Percentiles rank a stretch among this genome's conserved stretches.
Conservation (phyloP, 1,140 invertebrate genomes). For the Musca vetustissima region DNA sequence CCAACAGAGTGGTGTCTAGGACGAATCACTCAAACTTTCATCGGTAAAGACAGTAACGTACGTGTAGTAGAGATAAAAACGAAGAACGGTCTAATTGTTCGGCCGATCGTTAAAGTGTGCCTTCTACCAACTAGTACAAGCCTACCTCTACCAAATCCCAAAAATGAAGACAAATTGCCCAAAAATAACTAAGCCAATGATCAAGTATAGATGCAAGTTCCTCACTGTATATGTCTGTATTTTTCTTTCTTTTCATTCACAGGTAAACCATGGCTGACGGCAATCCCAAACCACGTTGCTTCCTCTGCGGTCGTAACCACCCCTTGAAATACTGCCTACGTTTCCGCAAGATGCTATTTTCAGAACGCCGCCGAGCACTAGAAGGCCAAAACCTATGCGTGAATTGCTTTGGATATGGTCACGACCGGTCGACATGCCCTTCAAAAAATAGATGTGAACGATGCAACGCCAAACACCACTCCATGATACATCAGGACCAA, state of each 20-base stretch:
- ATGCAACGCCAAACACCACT: too few species aligned
- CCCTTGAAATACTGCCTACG: neutral
- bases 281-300: neutral
- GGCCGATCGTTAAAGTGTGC: constrained; percentile 10
- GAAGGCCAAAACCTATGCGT: too few species aligned
- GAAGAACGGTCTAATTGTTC: neutral
- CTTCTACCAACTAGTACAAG: neutral
- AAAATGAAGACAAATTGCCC: neutral
- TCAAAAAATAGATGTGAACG: too few species aligned
- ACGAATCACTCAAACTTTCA: constrained; percentile 30
- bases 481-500: too few species aligned
- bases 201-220: too few species aligned
- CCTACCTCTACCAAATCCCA: neutral
- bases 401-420: too few species aligned
- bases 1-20: constrained; percentile 49
- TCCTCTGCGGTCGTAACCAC: neutral
- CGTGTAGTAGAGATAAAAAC: constrained; percentile 15
- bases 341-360: neutral
- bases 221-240: neutral
- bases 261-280: too few species aligned
- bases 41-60: constrained; percentile 1
- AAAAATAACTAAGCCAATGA: neutral
- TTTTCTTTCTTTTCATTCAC: neutral
- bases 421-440: too few species aligned
- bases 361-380: too few species aligned